phyloP scores from a whole-genome alignment of 2,888 invertebrate genomes.

The Habroteleia sp. region DNA sequence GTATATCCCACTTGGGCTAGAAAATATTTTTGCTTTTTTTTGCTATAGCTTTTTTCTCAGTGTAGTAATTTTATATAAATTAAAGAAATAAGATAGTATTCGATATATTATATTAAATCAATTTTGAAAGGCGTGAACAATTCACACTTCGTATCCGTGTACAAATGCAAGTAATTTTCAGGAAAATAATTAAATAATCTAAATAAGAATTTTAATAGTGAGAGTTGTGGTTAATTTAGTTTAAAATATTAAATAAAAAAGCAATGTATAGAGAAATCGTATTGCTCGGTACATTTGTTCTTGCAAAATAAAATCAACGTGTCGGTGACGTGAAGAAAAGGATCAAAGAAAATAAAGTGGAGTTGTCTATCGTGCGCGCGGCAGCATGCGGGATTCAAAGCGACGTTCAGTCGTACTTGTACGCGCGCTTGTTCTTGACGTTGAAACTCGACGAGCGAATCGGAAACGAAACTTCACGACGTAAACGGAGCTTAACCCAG shows the following conservation, averaged over 20 bases:
- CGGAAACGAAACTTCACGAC: slow-evolving; percentile 72
- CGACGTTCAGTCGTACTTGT: slow-evolving; percentile 50
- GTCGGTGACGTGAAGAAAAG: slow-evolving; percentile 29
- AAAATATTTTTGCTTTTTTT: too few relatives aligned
- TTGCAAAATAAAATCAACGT: slow-evolving; percentile 48
- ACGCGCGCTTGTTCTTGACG: slow-evolving; percentile 60
- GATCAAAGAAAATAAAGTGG: slow-evolving; percentile 39
- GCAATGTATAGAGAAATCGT: neutral
- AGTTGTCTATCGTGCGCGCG: slow-evolving; percentile 41
- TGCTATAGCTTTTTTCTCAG: too few relatives aligned
- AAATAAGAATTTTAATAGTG: too few relatives aligned
- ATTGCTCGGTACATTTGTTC: slow-evolving; percentile 24
- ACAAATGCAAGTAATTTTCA: too few relatives aligned
- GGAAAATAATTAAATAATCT: too few relatives aligned
- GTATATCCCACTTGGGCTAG: too few relatives aligned
- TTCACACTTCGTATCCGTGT: too few relatives aligned
- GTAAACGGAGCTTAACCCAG: slow-evolving; percentile 77
- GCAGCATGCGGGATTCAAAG: slow-evolving; percentile 47
- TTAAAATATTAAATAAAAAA: slow-evolving; percentile 1
- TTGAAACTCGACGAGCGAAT: slow-evolving; percentile 60
- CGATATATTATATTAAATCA: too few relatives aligned
- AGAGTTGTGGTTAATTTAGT: too few relatives aligned
- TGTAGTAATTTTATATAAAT: too few relatives aligned
- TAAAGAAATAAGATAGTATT: too few relatives aligned
- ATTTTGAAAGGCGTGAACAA: too few relatives aligned